Base-by-base conservation (phyloP, 2,888 invertebrate genomes). In the Prosapia bicincta region DNA sequence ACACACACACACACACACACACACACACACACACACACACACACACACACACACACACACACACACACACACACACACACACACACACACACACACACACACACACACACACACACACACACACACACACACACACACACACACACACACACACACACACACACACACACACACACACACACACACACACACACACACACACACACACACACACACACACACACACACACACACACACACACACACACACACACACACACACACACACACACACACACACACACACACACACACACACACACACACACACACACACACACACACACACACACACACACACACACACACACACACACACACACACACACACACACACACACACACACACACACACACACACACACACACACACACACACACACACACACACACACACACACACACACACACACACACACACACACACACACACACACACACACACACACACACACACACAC, bases 161-260 rank as follows among this genome's bases (percentile, higher is more conserved):
- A 38, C 66, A 43, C 65, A 72, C 73, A 70, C 76, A 66, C 54
- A 30, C 76, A 26, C 72, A 20, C 72, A 38, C 71, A 38, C 68
- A 43, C 43, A 66, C 77, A 28, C 75, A 28, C 71, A 66, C 66
- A 67, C 72, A 69, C 30, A 69, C 71, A 24, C 78, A 73, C 66
- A 77, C 77, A 68, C 77, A 69, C 66, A 75, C 78, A 43, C 75
- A 66, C 32, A 76, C 74, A 43, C 72, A 68, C 69, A 43, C 76
- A 43, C 69, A 71, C 75, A 71, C 75, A 70, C 75, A 70, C 75
- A 70, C 70, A 66, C 71, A 66, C 73, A 66, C 73, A 66, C 73
- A 66, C 73, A 66, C 73, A 28, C 77, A 67, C 65, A 77, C 75
- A 1, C 75, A 67, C 66, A 25, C 76, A 32, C 76, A 75, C 25